Percentiles rank a stretch among this genome's conserved stretches.
phyloP scores from a whole-genome alignment of 2,797 vertebrate species.

The Gallinago stenura region DNA sequence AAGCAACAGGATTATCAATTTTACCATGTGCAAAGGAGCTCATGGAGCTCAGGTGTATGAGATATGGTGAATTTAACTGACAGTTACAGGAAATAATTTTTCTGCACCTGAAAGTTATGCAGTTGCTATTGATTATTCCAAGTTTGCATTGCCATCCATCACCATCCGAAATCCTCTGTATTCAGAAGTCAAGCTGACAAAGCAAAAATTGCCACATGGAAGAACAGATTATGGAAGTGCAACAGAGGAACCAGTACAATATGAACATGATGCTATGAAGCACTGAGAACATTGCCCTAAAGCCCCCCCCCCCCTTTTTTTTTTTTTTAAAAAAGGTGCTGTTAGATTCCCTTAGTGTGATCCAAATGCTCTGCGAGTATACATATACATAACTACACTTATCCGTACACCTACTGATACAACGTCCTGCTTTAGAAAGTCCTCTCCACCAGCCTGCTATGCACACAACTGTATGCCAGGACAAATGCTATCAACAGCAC shows the following conservation, averaged over 20 bases:
- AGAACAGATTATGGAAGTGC: neutral
- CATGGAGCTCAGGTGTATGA: neutral
- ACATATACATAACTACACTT: neutral
- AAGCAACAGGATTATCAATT: neutral
- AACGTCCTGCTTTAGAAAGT: neutral
- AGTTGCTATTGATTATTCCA: neutral
- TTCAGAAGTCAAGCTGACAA: neutral
- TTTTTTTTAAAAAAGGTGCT: neutral
- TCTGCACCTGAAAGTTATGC: neutral
- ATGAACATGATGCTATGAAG: neutral
- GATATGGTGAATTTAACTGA: neutral
- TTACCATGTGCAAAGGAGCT: neutral
- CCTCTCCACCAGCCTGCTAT: neutral
- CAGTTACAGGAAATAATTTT: neutral
- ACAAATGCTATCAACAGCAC: neutral
- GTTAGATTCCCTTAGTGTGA: neutral
- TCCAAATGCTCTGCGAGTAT: neutral
- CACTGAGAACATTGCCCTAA: neutral
- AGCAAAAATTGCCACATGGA: neutral
- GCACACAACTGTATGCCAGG: neutral
- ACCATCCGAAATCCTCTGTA: neutral
- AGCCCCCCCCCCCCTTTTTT: neutral
- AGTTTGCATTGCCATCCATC: neutral
- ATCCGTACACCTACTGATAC: neutral
- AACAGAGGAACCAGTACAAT: neutral